Evolutionary conservation across 2,113 vertebrate species (phyloP), one percentile per base, ranked within the genome.

Genomic region (Takifugu bimaculatus): DNA sequence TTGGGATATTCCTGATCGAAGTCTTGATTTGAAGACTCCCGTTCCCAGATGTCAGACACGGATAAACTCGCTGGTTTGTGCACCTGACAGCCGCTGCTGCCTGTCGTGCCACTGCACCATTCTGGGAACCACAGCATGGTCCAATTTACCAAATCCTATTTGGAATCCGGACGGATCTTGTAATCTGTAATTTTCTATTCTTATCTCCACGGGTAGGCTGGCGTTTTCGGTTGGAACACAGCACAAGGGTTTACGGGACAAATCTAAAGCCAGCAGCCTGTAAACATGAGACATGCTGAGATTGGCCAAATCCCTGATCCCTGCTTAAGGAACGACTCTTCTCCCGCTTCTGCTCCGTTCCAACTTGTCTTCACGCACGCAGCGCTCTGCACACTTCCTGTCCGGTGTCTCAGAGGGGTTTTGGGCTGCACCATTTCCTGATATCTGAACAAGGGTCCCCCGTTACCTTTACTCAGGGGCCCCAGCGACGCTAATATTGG

Each of bases 141-240:
- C 77, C 80, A 79, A 83, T 83, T 85, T 80, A 54, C 65, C 54
- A 78, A 86, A 86, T 83, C 84, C 83, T 74, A 67, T 83, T 84
- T 75, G 50, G 45, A 84, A 86, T 78, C 75, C 74, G 1, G 73
- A 70, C 65, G 65, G 73, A 75, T 80, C 77, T 70, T 77, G 74
- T 85, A 81, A 87, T 80, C 77, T 85, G 74, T 63, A 59, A 79
- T 82, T 82, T 78, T 60, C 64, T 5, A 13, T 65, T 56, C 77
- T 83, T 82, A 88, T 85, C 80, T 80, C 63, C 6, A 2, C 15
- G 58, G 53, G 4, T 26, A 68, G 63, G 70, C 68, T 60, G 72
- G 67, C 75, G 75, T 59, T 71, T 60, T 68, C 20, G 65, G 45
- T 51, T 68, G 70, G 64, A 75, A 49, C 9, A 12, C 32, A 65